Conservation (phyloP, 2,888 invertebrate genomes). For the Drosophila kambysellisi region DNA sequence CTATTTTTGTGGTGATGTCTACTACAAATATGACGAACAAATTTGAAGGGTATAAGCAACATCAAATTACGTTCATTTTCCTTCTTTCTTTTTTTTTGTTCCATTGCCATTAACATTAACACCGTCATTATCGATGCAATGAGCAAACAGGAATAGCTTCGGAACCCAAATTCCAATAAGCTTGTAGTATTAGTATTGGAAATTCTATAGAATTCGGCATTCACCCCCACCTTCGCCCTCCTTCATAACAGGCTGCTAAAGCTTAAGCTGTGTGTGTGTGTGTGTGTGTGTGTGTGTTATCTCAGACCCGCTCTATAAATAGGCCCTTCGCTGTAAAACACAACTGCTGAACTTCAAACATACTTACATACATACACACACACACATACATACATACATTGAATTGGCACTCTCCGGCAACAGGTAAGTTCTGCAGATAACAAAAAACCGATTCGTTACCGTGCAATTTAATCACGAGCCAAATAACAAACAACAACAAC, state of each 20-base stretch:
- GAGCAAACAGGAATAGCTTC: conserved; percentile 11
- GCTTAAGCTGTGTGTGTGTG: neutral
- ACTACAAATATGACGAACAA: neutral
- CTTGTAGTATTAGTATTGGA: neutral
- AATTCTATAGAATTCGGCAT: conserved; percentile 3
- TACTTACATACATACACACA: neutral
- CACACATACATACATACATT: neutral
- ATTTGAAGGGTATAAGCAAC: neutral
- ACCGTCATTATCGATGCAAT: conserved; percentile 61
- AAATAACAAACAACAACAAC: conserved; percentile 13
- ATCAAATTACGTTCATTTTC: neutral
- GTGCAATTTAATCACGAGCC: conserved; percentile 58
- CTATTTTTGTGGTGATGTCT: neutral
- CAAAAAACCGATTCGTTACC: conserved; percentile 26
- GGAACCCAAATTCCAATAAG: conserved; percentile 3
- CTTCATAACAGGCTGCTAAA: neutral
- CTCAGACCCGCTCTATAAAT: conserved; percentile 56
- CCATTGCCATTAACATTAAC: conserved; percentile 60
- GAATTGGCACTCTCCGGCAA: conserved; percentile 46
- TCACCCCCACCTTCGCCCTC: neutral
- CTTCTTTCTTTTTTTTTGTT: conserved; percentile 1
- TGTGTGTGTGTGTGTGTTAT: conserved; percentile 25
- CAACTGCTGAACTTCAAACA: conserved; percentile 39
- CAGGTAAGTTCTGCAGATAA: conserved; percentile 45
- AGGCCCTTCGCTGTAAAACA: conserved; percentile 15